Evolutionary conservation across 2,888 invertebrate species (phyloP).

Genomic region (Pinctada fucata): DNA sequence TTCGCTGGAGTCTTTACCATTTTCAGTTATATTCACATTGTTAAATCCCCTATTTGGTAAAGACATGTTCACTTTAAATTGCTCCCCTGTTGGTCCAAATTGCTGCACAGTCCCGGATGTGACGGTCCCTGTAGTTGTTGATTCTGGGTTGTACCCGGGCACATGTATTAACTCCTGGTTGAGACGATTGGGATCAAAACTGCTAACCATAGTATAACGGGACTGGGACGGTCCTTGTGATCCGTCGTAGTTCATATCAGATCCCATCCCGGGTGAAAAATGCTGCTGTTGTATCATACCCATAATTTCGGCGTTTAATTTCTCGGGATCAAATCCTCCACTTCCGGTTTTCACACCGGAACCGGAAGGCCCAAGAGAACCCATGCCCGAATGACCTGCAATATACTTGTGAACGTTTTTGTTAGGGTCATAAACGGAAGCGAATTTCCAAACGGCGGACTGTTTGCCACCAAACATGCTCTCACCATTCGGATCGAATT

Average conservation of each 20-base stretch:
- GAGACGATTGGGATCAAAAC: background rate
- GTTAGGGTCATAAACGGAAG: conserved; percentile 16
- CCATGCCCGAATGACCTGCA: conserved; percentile 1
- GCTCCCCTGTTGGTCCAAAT: background rate
- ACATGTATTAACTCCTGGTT: background rate
- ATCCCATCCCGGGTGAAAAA: conserved; percentile 6
- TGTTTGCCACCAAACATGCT: conserved; percentile 25
- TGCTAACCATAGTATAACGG: background rate
- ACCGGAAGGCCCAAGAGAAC: conserved; percentile 11
- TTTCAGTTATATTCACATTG: too few relatives aligned
- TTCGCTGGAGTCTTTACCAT: background rate
- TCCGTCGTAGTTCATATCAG: background rate
- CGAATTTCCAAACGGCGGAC: conserved; percentile 19
- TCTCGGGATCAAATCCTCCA: conserved; percentile 7
- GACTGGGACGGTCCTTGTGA: background rate
- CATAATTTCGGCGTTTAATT: conserved; percentile 12
- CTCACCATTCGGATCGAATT: conserved; percentile 20
- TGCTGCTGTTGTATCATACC: background rate
- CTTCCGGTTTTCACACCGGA: background rate
- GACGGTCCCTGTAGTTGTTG: background rate
- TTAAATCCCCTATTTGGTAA: too few relatives aligned
- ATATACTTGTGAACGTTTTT: conserved; percentile 19
- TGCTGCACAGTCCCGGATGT: background rate
- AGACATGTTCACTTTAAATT: too few relatives aligned
- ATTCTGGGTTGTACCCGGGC: background rate